A percentile compares a stretch with the other conserved stretches of the same genome.
Evolutionary conservation across 92 coral and sea anemone genomes (phyloP).

Genomic region (Actinostola sp.): DNA sequence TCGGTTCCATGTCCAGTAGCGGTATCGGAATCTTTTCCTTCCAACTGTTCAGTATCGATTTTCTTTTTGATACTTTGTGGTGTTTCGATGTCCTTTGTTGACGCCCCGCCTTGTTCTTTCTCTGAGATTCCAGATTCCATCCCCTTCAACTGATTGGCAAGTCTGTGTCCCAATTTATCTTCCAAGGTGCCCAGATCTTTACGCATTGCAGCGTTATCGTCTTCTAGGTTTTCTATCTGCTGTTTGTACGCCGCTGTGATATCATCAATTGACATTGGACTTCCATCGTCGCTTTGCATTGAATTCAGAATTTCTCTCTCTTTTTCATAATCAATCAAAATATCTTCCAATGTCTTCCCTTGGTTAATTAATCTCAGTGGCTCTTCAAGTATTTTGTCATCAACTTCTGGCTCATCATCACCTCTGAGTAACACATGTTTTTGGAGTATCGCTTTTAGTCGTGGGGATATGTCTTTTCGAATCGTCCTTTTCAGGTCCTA

Average conservation of each 20-base stretch:
- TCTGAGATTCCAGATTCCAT: not conserved
- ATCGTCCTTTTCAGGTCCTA: not conserved
- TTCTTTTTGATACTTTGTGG: not conserved
- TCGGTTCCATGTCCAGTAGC: too few species aligned
- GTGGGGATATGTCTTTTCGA: not conserved
- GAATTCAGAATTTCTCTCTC: slow-evolving; percentile 13
- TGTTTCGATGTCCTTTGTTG: not conserved
- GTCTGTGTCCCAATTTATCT: slow-evolving; percentile 10
- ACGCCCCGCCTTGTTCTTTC: slow-evolving; percentile 1
- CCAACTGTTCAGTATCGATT: not conserved
- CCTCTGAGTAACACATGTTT: not conserved
- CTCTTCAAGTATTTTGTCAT: slow-evolving; percentile 1
- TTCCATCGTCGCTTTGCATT: slow-evolving; percentile 10
- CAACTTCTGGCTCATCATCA: slow-evolving; percentile 1
- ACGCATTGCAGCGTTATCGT: not conserved
- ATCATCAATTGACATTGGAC: slow-evolving; percentile 2
- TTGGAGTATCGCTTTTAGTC: too few species aligned
- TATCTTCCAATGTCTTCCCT: slow-evolving; percentile 49
- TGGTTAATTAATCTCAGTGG: slow-evolving; percentile 25
- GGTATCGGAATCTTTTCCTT: not conserved
- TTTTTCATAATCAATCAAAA: slow-evolving; percentile 36
- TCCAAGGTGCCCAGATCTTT: not conserved
- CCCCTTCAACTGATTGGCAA: slow-evolving; percentile 2
- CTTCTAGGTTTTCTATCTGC: slow-evolving; percentile 5
- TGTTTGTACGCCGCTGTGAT: not conserved